phyloP scores from a whole-genome alignment of 2,888 invertebrate species.

The Sclerodermus sp. region DNA sequence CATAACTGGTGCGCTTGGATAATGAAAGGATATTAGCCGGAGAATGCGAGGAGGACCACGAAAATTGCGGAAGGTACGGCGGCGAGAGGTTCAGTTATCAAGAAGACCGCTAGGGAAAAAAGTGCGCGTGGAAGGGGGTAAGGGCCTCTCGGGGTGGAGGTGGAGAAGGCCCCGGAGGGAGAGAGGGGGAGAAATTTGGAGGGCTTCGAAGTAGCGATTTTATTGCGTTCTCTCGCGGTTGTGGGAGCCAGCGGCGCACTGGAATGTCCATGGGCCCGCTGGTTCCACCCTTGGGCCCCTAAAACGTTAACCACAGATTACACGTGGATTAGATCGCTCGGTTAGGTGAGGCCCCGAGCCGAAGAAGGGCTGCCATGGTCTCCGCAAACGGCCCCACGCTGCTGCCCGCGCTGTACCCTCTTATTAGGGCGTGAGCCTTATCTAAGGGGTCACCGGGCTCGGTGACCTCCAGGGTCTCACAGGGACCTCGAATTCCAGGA shows the following conservation, averaged over 20 bases:
- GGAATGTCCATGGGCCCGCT: constrained; percentile 13
- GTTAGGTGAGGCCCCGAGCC: constrained; percentile 29
- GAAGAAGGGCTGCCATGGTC: constrained; percentile 12
- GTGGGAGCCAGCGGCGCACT: constrained; percentile 10
- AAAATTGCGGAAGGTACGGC: no score
- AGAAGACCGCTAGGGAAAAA: no score
- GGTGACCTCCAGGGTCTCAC: constrained; percentile 49
- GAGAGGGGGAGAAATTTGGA: constrained; percentile 8
- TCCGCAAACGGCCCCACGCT: constrained; percentile 1
- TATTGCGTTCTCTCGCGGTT: constrained; percentile 13
- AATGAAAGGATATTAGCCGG: no score
- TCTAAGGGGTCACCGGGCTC: constrained; percentile 54
- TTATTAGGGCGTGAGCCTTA: constrained; percentile 58
- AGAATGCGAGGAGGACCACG: no score
- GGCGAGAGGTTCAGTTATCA: no score
- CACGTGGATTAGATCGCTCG: constrained; percentile 35
- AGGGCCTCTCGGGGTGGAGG: no score
- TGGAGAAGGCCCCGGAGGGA: no score
- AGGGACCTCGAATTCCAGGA: constrained; percentile 39
- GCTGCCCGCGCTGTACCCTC: constrained; percentile 43
- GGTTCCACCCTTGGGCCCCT: constrained; percentile 29
- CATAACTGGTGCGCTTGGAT: no score
- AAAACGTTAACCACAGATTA: constrained; percentile 49
- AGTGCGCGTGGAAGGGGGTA: no score
- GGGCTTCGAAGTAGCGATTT: constrained; percentile 13